Conservation (phyloP, 2,888 invertebrate species). For the Acleris cristana region DNA sequence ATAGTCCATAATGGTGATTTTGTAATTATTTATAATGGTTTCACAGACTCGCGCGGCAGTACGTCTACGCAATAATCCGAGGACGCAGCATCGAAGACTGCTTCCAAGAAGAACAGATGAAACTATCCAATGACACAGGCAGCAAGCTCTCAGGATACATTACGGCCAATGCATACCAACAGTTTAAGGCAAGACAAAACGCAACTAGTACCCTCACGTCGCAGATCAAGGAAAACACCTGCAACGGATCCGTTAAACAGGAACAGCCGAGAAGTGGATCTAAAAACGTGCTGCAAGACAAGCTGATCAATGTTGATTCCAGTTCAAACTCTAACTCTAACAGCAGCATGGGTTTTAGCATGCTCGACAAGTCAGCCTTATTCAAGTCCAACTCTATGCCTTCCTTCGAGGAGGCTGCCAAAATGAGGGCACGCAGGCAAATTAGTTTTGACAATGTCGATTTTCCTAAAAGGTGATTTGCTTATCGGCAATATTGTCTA, state of each 20-base stretch:
- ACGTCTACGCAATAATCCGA: slow-evolving; percentile 86
- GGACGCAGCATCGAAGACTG: slow-evolving; percentile 87
- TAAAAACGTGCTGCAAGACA: slow-evolving; percentile 78
- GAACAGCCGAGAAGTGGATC: slow-evolving; percentile 64
- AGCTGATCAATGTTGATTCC: slow-evolving; percentile 73
- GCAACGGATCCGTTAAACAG: slow-evolving; percentile 54
- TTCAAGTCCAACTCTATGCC: slow-evolving; percentile 77
- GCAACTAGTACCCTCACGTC: slow-evolving; percentile 53
- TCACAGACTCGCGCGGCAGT: slow-evolving; percentile 85
- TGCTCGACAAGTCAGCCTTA: slow-evolving; percentile 63
- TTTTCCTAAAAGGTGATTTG: slow-evolving; percentile 74
- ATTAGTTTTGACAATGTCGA: slow-evolving; percentile 85
- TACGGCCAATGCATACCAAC: slow-evolving; percentile 71
- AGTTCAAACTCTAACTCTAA: slow-evolving; percentile 62
- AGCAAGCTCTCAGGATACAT: slow-evolving; percentile 80
- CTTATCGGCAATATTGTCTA: slow-evolving; percentile 31
- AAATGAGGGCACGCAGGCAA: slow-evolving; percentile 83
- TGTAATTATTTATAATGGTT: background rate
- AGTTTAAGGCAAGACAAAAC: slow-evolving; percentile 57
- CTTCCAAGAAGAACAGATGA: slow-evolving; percentile 74
- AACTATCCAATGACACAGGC: slow-evolving; percentile 60
- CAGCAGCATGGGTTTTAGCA: slow-evolving; percentile 64
- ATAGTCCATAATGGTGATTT: background rate
- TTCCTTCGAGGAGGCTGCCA: slow-evolving; percentile 74
- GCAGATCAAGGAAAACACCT: slow-evolving; percentile 75